Evolutionary conservation across 2,888 invertebrate species (phyloP).

Genomic region (Dicyrtoma fusca): DNA sequence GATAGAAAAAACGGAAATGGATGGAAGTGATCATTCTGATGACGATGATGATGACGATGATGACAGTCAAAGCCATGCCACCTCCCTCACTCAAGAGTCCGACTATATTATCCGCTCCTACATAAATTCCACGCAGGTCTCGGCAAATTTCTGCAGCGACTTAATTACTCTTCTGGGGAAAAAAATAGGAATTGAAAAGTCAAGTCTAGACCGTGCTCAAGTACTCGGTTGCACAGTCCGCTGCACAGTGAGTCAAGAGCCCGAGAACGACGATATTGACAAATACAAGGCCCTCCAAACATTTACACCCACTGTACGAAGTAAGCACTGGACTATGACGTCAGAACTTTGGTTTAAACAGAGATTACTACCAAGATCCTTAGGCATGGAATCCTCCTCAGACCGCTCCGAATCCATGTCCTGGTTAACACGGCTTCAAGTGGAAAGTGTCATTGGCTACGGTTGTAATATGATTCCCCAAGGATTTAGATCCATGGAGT

Average conservation of each 20-base stretch:
- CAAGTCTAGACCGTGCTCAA: conserved; percentile 35
- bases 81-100: neutral
- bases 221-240: conserved; percentile 50
- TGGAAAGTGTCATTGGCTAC: conserved; percentile 68
- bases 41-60: conserved; percentile 38
- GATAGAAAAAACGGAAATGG: conserved; percentile 27
- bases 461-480: conserved; percentile 74
- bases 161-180: conserved; percentile 46
- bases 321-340: conserved; percentile 44
- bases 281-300: conserved; percentile 38
- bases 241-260: conserved; percentile 38
- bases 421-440: conserved; percentile 57
- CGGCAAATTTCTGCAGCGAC: conserved; percentile 48
- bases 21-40: conserved; percentile 40
- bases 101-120: conserved; percentile 62
- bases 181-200: conserved; percentile 33
- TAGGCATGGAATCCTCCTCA: neutral
- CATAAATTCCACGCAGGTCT: conserved; percentile 64
- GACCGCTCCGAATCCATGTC: neutral
- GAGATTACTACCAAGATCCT: conserved; percentile 13
- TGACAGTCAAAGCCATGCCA: conserved; percentile 1
- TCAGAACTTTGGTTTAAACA: conserved; percentile 35
- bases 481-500: conserved; percentile 69
- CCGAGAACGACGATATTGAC: conserved; percentile 20
- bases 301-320: conserved; percentile 47